Evolutionary conservation across 2,888 invertebrate genomes (phyloP), one percentile per base, ranked within the genome.

Genomic region (Oscheius sp.): DNA sequence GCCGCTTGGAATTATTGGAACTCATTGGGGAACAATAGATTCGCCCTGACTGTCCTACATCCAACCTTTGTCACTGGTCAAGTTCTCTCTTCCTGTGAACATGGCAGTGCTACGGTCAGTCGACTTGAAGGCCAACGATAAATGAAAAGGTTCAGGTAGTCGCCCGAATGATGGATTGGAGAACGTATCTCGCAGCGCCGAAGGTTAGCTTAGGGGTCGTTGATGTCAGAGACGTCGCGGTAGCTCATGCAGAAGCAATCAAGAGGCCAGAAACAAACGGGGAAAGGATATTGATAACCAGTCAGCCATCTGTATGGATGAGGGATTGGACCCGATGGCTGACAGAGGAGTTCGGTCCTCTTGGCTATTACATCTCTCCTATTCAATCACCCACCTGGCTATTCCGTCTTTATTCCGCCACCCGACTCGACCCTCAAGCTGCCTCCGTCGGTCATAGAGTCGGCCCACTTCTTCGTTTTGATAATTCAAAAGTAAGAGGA

Each of bases 201-300:
- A 71, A 73, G 45, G 72, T 63, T 24, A 86, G 86, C 75, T 86
- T 89, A 59, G 83, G 86, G 6, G 73, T 88, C 9, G 87, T 87
- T 63, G 89, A 89, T 80, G 89, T 89, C 1, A 81, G 89, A 44
- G 89, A 89, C 80, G 89, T 89, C 0, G 89, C 88, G 6, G 71
- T 79, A 45, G 88, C 88, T 2, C 88, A 89, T 77, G 79, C 47
- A 3, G 57, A 33, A 22, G 30, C 67, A 9, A 26, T 67, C 12
- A 59, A 8, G 63, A 82, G 45, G n/a, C 84, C 86, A 4, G 87
- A 87, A 66, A 88, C 88, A 20, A 86, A 86, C 68, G 88, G 88
- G 81, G 73, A 84, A 56, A 84, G 89, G 38, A 87, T 88, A 74
- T 84, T 89, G 49, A 78, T 89, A 17, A 74, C 77, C n/a, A 81